A percentile compares a stretch with the other conserved stretches of the same genome.
Conservation (phyloP, 1,140 invertebrate genomes). For the Apolygus lucorum region DNA sequence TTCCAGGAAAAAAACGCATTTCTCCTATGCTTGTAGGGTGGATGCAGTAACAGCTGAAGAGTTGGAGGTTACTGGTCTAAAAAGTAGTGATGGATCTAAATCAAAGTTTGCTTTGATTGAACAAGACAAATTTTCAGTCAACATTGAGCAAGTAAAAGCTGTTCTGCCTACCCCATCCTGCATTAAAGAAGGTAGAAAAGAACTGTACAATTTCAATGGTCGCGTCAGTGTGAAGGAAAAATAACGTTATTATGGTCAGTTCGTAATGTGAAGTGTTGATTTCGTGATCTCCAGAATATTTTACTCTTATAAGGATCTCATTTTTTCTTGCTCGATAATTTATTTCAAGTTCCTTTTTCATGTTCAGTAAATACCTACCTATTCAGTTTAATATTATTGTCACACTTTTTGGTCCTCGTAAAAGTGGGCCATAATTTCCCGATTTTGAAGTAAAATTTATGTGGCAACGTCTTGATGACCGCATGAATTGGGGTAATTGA, state of each 20-base stretch:
- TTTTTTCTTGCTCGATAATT: not conserved
- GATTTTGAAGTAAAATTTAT: no score
- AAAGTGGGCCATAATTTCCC: no score
- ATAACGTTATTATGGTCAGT: not conserved
- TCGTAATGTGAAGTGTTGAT: not conserved
- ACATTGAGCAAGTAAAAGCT: not conserved
- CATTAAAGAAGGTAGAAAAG: not conserved
- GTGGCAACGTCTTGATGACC: not conserved
- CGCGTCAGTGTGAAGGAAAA: not conserved
- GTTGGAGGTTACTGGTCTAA: not conserved
- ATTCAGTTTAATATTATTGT: not conserved
- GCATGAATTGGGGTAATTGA: not conserved
- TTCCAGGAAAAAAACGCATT: conserved; percentile 11
- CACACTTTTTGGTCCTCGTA: not conserved
- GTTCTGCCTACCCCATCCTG: not conserved
- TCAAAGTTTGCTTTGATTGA: not conserved
- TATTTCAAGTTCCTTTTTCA: not conserved
- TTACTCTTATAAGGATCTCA: not conserved
- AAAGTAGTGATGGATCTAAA: not conserved
- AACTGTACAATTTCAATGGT: not conserved
- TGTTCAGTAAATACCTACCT: not conserved
- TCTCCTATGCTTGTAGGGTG: not conserved
- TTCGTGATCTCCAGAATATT: not conserved
- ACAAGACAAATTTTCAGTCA: not conserved
- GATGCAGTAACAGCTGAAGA: not conserved